Evolutionary conservation across 2,113 vertebrate species (phyloP).

Genomic region (Arenaria interpres): DNA sequence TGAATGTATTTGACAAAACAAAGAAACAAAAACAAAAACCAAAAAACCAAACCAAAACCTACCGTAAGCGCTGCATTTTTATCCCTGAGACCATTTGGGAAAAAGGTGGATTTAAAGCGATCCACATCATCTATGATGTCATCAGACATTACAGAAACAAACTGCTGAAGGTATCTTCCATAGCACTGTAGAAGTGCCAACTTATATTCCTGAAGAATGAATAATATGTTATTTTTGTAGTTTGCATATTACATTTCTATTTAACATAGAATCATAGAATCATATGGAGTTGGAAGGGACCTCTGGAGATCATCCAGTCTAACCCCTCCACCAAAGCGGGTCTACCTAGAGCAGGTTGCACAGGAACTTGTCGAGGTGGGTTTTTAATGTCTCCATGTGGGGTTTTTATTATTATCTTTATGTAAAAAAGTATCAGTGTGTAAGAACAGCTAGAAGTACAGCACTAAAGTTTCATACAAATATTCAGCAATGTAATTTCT

Average conservation of each 20-base stretch:
- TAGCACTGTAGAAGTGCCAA: slow-evolving; percentile 89
- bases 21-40: not conserved
- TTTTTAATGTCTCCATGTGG: no score
- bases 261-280: not conserved
- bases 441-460: not conserved
- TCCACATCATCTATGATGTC: slow-evolving; percentile 74
- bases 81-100: slow-evolving; percentile 82
- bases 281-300: no score
- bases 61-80: slow-evolving; percentile 78
- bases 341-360: no score
- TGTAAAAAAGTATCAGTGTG: not conserved
- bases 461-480: not conserved
- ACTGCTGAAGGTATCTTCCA: slow-evolving; percentile 81
- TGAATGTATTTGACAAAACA: not conserved
- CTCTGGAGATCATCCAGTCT: no score
- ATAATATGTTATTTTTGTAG: not conserved
- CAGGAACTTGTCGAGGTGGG: no score
- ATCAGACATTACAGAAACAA: slow-evolving; percentile 68
- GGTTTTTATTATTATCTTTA: not conserved
- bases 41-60: slow-evolving; percentile 12
- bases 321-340: no score
- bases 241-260: not conserved
- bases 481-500: not conserved
- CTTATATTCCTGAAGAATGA: slow-evolving; percentile 81
- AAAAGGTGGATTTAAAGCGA: slow-evolving; percentile 82